Conservation (phyloP, 2,797 vertebrate species). For the Esox masquinongy region DNA sequence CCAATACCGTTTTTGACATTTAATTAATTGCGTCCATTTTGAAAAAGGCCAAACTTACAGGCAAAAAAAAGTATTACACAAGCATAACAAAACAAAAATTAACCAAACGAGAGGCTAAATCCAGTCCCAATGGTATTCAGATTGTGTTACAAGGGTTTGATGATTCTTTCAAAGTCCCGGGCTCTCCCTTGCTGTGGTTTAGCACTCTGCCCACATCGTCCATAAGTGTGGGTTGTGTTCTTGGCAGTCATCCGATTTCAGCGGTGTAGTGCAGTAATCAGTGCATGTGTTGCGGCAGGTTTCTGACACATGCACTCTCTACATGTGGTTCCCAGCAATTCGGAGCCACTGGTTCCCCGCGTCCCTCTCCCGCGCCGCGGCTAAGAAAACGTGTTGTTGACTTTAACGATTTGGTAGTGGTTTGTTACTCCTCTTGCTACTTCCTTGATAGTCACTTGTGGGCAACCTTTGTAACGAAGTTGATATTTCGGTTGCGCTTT, state of each 20-base stretch:
- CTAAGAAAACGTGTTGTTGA: constrained; percentile 51
- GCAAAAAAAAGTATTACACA: no score
- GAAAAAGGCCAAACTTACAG: no score
- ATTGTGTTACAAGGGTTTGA: not conserved
- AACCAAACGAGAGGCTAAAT: no score
- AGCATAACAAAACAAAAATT: no score
- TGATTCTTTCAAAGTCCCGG: not conserved
- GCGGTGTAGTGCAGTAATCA: constrained; percentile 47
- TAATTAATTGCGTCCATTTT: not conserved
- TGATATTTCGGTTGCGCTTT: no score
- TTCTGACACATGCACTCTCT: constrained; percentile 57
- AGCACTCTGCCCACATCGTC: not conserved
- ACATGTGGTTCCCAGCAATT: constrained; percentile 59
- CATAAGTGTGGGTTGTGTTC: constrained; percentile 32
- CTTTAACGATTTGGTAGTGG: constrained; percentile 38
- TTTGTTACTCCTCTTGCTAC: not conserved
- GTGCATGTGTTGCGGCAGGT: constrained; percentile 50
- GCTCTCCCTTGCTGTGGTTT: constrained; percentile 3
- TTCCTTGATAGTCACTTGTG: constrained; percentile 20
- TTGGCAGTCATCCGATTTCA: constrained; percentile 42
- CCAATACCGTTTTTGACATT: not conserved
- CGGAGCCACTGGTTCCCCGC: constrained; percentile 21
- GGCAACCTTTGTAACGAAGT: not conserved
- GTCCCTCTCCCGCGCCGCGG: constrained; percentile 10
- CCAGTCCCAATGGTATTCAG: no score